Conservation (phyloP, 2,797 vertebrate species). For the Peromyscus attwateri region DNA sequence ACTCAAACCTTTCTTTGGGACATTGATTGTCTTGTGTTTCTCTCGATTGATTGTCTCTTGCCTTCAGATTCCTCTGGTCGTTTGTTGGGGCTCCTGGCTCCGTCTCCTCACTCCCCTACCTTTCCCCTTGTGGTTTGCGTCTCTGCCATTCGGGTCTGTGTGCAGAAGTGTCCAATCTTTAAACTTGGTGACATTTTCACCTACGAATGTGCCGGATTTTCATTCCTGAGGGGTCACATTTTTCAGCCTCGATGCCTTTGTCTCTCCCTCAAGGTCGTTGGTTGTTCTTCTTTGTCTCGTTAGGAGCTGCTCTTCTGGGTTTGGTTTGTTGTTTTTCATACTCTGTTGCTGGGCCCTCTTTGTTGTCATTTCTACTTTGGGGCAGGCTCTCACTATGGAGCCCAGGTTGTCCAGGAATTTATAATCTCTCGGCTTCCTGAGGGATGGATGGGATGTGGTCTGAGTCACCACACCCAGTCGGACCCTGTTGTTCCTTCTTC, state of each 20-base stretch:
- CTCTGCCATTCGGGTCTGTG: background rate
- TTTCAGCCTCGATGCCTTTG: background rate
- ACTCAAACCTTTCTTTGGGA: background rate
- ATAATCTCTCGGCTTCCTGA: background rate
- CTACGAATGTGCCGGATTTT: background rate
- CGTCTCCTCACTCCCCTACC: rapidly evolving
- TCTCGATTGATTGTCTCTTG: background rate
- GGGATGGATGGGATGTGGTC: background rate
- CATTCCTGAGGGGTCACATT: background rate
- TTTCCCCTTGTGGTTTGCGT: background rate
- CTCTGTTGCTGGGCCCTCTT: background rate
- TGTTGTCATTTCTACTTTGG: background rate
- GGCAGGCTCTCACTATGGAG: background rate
- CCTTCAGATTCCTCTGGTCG: background rate
- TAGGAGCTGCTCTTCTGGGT: background rate
- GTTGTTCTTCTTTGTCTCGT: background rate
- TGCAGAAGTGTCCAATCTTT: background rate
- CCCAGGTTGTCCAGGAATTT: background rate
- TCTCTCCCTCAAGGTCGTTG: background rate
- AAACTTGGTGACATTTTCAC: background rate
- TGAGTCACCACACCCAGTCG: background rate
- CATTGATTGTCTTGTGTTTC: background rate
- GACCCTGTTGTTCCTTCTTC: background rate
- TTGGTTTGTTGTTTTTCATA: background rate
- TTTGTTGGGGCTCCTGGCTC: background rate